Evolutionary conservation across 2,797 vertebrate genomes (phyloP).

Genomic region (Anabacerthia variegaticeps): DNA sequence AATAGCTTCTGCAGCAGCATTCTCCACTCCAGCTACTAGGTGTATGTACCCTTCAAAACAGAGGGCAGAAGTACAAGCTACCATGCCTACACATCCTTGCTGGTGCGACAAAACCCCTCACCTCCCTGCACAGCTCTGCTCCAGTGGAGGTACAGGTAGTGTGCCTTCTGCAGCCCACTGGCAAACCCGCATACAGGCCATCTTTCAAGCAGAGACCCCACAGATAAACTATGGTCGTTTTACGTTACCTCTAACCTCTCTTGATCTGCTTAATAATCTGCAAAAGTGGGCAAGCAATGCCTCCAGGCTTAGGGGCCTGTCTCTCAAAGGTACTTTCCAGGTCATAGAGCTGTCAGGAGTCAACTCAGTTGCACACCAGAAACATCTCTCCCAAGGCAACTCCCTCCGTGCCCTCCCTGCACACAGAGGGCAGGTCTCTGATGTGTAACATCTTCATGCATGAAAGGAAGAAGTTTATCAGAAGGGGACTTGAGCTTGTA

Average conservation of each 20-base stretch:
- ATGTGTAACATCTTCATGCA: accelerated
- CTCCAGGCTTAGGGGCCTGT: neutral
- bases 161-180: neutral
- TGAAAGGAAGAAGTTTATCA: neutral
- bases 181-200: accelerated
- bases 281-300: neutral
- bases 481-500: neutral
- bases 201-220: neutral
- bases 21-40: neutral
- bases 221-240: neutral
- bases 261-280: neutral
- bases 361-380: neutral
- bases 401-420: accelerated
- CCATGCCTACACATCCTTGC: accelerated
- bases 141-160: accelerated
- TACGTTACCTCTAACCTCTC: neutral
- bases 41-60: accelerated
- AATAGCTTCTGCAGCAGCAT: neutral
- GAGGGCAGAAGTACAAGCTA: neutral
- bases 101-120: neutral
- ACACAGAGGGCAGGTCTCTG: accelerated
- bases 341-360: neutral
- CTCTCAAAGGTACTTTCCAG: neutral
- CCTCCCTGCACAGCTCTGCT: neutral
- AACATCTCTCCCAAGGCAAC: neutral